These are phyloP conservation scores for Apogon talboti DNA, from an alignment of 2,797 vertebrate species.

Conservation along the genomic window DNA sequence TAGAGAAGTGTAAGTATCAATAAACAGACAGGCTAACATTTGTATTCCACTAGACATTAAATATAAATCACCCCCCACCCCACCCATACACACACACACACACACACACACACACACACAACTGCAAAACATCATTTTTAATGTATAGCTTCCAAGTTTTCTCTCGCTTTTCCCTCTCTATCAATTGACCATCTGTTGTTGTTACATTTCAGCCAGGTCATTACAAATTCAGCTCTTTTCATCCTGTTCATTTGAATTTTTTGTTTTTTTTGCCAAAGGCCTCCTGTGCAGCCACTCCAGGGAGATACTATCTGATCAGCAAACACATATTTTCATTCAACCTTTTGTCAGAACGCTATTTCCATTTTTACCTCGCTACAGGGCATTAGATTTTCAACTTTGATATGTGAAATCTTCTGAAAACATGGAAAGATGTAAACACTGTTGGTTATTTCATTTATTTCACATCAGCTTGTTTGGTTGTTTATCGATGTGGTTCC, in stretches of 20 bases:
- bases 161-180: slow-evolving; percentile 6
- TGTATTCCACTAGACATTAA: slow-evolving; percentile 5
- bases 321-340: slow-evolving; percentile 39
- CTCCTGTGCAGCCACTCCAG: background rate
- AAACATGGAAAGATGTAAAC: slow-evolving; percentile 1
- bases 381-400: slow-evolving; percentile 15
- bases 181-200: slow-evolving; percentile 49
- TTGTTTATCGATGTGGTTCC: slow-evolving; percentile 1
- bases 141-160: background rate
- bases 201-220: slow-evolving; percentile 36
- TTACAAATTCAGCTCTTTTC: slow-evolving; percentile 55
- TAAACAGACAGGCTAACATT: background rate
- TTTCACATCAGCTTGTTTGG: background rate
- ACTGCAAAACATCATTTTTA: background rate
- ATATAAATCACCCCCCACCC: slow-evolving; percentile 1
- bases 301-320: slow-evolving; percentile 30
- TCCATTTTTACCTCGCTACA: background rate
- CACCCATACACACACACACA: background rate
- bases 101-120: slow-evolving; percentile 21
- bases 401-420: slow-evolving; percentile 18
- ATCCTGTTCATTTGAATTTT: slow-evolving; percentile 54
- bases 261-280: slow-evolving; percentile 21
- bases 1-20: background rate
- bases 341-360: slow-evolving; percentile 13
- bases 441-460: slow-evolving; percentile 15